phyloP scores from a whole-genome alignment of 1,140 invertebrate genomes.

The Ganaspis sp. region DNA sequence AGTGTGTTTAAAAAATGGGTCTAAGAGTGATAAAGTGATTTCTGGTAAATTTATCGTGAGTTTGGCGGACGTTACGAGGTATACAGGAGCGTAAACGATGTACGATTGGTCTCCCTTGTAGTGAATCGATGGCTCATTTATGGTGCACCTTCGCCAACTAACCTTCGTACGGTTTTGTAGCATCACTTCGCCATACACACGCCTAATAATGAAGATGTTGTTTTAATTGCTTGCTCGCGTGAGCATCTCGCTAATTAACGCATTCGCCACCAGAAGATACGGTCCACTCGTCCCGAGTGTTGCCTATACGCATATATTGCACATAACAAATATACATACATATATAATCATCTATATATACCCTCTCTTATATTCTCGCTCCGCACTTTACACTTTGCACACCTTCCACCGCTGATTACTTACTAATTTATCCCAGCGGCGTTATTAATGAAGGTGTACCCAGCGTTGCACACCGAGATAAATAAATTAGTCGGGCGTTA shows the following conservation, averaged over 20 bases:
- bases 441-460: constrained; percentile 61
- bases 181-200: constrained; percentile 56
- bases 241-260: constrained; percentile 76
- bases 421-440: constrained; percentile 57
- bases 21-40: no score
- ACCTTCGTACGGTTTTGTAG: constrained; percentile 24
- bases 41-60: background rate
- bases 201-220: constrained; percentile 76
- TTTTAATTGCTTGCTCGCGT: constrained; percentile 75
- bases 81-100: constrained; percentile 9
- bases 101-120: background rate
- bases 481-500: constrained; percentile 37
- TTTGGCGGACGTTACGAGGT: background rate
- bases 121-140: constrained; percentile 23
- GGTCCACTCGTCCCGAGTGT: constrained; percentile 62
- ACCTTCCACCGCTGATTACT: constrained; percentile 49
- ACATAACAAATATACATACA: constrained; percentile 1
- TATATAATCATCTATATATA: background rate
- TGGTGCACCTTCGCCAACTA: constrained; percentile 42
- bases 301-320: constrained; percentile 29
- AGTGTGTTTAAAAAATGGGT: no score
- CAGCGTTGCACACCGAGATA: constrained; percentile 42
- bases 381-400: constrained; percentile 53
- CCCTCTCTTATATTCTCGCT: constrained; percentile 8
- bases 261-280: constrained; percentile 69